A percentile compares a stretch with the other conserved stretches of the same genome.
phyloP scores from a whole-genome alignment of 2,888 invertebrate genomes.

The Eubasilissa splendida region DNA sequence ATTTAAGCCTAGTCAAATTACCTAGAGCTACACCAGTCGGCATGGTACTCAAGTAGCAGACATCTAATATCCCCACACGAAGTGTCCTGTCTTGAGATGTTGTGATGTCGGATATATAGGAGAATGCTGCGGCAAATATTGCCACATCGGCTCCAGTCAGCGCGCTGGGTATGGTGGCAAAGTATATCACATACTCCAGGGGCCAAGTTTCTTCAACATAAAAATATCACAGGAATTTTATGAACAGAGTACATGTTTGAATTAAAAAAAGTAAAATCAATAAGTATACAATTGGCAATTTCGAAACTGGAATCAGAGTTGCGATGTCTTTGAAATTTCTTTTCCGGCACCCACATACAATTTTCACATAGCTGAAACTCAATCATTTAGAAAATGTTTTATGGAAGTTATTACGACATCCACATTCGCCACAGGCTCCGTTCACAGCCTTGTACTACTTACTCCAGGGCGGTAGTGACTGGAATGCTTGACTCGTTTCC shows the following conservation, averaged over 20 bases:
- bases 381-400: too few relatives aligned
- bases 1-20: slow-evolving; percentile 61
- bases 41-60: slow-evolving; percentile 87
- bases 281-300: too few relatives aligned
- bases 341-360: too few relatives aligned
- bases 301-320: too few relatives aligned
- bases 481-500: too few relatives aligned
- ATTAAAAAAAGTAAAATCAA: background rate
- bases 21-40: slow-evolving; percentile 86
- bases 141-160: slow-evolving; percentile 85
- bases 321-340: too few relatives aligned
- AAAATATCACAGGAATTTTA: slow-evolving; percentile 1
- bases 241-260: background rate
- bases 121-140: slow-evolving; percentile 84
- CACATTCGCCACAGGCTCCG: too few relatives aligned
- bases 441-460: too few relatives aligned
- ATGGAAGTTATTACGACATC: too few relatives aligned
- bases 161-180: slow-evolving; percentile 84
- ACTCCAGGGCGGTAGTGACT: too few relatives aligned
- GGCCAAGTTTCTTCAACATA: slow-evolving; percentile 75
- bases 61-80: slow-evolving; percentile 86
- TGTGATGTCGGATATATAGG: slow-evolving; percentile 87
- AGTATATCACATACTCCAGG: slow-evolving; percentile 81
- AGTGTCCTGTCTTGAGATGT: slow-evolving; percentile 80
- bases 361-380: too few relatives aligned